Evolutionary conservation across 2,113 vertebrate genomes (phyloP).

Genomic region (Craseonycteris thonglongyai): DNA sequence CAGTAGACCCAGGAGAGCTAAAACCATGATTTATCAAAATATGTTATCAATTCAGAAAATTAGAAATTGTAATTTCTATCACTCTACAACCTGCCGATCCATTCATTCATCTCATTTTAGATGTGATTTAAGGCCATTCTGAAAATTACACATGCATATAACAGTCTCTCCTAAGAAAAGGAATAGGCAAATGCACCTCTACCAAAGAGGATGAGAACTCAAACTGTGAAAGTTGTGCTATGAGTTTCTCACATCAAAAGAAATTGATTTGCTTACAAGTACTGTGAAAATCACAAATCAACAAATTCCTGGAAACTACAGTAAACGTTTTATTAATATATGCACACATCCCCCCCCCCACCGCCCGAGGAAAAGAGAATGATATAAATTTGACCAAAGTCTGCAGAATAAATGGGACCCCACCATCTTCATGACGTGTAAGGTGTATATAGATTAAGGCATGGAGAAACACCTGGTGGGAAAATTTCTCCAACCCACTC

Average conservation of each 20-base stretch:
- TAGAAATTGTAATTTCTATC: not conserved
- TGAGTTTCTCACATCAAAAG: not conserved
- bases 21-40: not conserved
- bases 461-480: not conserved
- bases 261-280: not conserved
- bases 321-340: not conserved
- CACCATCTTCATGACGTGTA: not conserved
- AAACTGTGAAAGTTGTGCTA: not conserved
- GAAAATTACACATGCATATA: not conserved
- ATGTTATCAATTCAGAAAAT: not conserved
- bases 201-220: not conserved
- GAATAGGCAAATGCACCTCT: not conserved
- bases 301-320: not conserved
- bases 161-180: not conserved
- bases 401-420: not conserved
- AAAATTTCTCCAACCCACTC: not conserved
- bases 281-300: not conserved
- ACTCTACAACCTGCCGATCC: not conserved
- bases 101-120: not conserved
- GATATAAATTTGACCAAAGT: not conserved
- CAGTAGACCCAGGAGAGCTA: not conserved
- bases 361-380: not conserved
- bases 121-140: not conserved
- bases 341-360: not conserved
- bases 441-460: not conserved